Evolutionary conservation across 2,797 vertebrate genomes (phyloP), one percentile per base, ranked within the genome.

Genomic region (Onychomys leucogaster): DNA sequence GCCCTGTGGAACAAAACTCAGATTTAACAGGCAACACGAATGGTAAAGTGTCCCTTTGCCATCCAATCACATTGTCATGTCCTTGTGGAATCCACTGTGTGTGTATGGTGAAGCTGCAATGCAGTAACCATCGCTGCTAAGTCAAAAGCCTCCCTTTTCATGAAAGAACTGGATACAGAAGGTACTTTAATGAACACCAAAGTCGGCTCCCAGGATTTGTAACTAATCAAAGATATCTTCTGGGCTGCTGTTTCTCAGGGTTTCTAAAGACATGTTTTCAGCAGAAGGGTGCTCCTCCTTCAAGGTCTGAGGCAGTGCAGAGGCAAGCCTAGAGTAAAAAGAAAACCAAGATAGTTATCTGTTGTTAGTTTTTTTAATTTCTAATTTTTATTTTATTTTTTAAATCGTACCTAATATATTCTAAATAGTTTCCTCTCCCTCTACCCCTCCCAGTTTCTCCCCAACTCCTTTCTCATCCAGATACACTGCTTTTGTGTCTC

Each of bases 221-320:
- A 97, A 95, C 76, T 97, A 95, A 97, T 98, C 97, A 97, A 96
- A 97, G 96, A 99, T 99, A 93, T 99, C 98, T 94, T 99, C 99
- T 0, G 98, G 98, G 93, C 99, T 98, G 98, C 96, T 98, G 81
- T 98, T 98, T 82, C 97, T 98, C 37, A 98, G 97, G 67, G 98
- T 98, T 93, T 98, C 98, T 1, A 98, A 97, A 85, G 98, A 97
- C 96, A 98, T 95, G 87, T 87, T 94, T 63, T 98, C 98, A 29
- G 80, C 71, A 23, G 98, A 90, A 52, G 41, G 90, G n/a, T 17
- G 52, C 46, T 96, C 96, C 41, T 97, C 96, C 93, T 46, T 96
- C 0, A 6, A 57, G 0, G 63, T 43, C 93, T 95, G 96, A 85
- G 98, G 94, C 13, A 89, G 69, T 80, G 95, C 63, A 92, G 90